Conservation (phyloP, 2,888 invertebrate species). For the Scaptomyza reducta region DNA sequence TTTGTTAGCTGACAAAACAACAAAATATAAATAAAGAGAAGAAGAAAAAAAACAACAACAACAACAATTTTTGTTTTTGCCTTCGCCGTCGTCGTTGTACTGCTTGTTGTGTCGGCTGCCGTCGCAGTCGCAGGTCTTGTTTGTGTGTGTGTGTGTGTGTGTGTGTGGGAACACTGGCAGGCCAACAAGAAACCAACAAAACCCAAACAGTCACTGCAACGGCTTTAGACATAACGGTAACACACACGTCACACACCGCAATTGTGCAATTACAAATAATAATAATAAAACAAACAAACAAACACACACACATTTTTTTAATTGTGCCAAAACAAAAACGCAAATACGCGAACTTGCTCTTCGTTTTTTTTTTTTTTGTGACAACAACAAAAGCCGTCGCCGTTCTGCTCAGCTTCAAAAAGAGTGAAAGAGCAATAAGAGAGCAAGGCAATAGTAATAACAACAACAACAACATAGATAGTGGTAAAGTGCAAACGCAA, state of each 20-base stretch:
- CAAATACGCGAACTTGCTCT: conserved; percentile 6
- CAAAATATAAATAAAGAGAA: too few relatives aligned
- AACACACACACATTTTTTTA: not conserved
- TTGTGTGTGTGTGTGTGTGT: not conserved
- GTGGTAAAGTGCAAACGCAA: not conserved
- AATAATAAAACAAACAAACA: conserved; percentile 14
- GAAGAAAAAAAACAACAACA: too few relatives aligned
- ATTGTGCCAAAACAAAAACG: conserved; percentile 2
- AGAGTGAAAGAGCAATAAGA: not conserved
- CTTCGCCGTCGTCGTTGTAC: not conserved
- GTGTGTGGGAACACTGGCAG: not conserved
- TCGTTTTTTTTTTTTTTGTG: conserved; percentile 40
- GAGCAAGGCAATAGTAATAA: conserved; percentile 14
- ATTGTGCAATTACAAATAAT: conserved; percentile 22
- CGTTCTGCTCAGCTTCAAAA: conserved; percentile 8
- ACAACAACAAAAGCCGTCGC: conserved; percentile 27
- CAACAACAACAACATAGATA: conserved; percentile 13
- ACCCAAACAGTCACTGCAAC: conserved; percentile 39
- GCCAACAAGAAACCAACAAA: conserved; percentile 22
- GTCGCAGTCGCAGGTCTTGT: conserved; percentile 28
- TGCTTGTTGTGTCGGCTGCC: conserved; percentile 13
- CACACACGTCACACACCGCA: conserved; percentile 27
- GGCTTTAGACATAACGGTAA: conserved; percentile 48
- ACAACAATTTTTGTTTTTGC: conserved; percentile 13
- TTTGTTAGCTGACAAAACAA: conserved; percentile 1